These are phyloP conservation scores for Reinhardtius hippoglossoides DNA, from an alignment of 2,113 vertebrate genomes.

Conservation along the genomic window DNA sequence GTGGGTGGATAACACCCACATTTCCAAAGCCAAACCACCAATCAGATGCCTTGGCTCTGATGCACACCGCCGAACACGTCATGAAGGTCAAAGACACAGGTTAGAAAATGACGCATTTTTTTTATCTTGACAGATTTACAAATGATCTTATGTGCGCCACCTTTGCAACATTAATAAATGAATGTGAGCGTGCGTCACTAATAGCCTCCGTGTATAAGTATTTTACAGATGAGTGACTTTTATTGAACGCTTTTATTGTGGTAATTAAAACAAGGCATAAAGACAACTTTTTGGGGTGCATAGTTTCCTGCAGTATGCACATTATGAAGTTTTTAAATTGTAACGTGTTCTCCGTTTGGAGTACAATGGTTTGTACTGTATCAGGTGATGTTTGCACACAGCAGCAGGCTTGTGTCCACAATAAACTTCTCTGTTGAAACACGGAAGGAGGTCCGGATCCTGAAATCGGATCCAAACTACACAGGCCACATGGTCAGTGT, in stretches of 20 bases:
- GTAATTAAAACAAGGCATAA: background rate
- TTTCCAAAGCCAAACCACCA: constrained; percentile 32
- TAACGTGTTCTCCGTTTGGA: background rate
- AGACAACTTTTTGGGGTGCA: background rate
- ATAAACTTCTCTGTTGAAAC: constrained; percentile 12
- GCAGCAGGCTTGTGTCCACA: constrained; percentile 42
- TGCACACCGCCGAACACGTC: constrained; percentile 4
- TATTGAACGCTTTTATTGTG: background rate
- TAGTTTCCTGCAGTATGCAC: background rate
- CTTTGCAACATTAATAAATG: background rate
- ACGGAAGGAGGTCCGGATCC: constrained; percentile 18
- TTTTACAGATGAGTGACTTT: background rate
- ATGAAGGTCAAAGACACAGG: constrained; percentile 36
- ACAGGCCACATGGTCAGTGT: background rate
- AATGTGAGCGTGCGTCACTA: background rate
- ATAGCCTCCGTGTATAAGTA: background rate
- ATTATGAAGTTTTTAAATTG: background rate
- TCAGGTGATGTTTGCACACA: constrained; percentile 14
- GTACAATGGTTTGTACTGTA: background rate
- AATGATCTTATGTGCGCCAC: background rate
- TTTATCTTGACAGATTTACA: background rate
- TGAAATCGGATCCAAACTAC: constrained; percentile 36
- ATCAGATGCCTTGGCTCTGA: constrained; percentile 12
- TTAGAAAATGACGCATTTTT: background rate
- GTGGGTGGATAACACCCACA: constrained; percentile 41